A percentile compares a stretch with the other conserved stretches of the same genome.
These are phyloP conservation scores for Punctoribates punctum DNA, from an alignment of 2,888 invertebrate species.

Conservation along the genomic window DNA sequence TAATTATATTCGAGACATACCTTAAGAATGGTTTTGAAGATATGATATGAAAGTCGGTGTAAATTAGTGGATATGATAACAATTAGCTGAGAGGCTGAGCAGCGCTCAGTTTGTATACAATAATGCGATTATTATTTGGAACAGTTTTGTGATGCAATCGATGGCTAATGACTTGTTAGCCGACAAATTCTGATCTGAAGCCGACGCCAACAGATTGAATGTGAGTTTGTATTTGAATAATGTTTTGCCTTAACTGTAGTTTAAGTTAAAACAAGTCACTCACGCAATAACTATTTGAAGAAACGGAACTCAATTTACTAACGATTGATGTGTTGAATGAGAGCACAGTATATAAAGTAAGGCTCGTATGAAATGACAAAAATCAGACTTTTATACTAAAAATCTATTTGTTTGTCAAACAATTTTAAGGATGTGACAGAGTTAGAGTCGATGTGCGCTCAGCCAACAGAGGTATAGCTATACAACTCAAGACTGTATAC, in stretches of 20 bases:
- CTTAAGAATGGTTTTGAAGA: background rate
- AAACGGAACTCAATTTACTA: background rate
- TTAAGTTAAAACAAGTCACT: conserved; percentile 10
- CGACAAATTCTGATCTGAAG: background rate
- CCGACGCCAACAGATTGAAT: background rate
- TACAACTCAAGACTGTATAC: conserved; percentile 11
- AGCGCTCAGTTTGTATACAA: background rate
- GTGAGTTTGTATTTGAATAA: background rate
- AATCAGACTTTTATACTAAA: conserved; percentile 15
- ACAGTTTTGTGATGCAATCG: conserved; percentile 22
- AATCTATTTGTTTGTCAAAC: conserved; percentile 31
- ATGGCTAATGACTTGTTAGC: background rate
- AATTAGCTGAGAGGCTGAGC: background rate
- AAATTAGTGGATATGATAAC: background rate
- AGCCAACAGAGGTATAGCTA: background rate
- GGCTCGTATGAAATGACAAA: background rate
- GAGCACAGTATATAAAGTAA: conserved; percentile 13
- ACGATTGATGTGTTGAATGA: background rate
- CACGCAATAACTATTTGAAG: conserved; percentile 27
- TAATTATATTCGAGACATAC: conserved; percentile 9
- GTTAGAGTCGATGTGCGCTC: conserved; percentile 33
- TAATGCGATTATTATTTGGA: conserved; percentile 11
- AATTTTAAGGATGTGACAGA: conserved; percentile 34
- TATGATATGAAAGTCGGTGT: conserved; percentile 7
- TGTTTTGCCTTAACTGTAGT: background rate